Evolutionary conservation across 2,888 invertebrate species (phyloP), one percentile per base, ranked within the genome.

Genomic region (Oxyteleia sp.): DNA sequence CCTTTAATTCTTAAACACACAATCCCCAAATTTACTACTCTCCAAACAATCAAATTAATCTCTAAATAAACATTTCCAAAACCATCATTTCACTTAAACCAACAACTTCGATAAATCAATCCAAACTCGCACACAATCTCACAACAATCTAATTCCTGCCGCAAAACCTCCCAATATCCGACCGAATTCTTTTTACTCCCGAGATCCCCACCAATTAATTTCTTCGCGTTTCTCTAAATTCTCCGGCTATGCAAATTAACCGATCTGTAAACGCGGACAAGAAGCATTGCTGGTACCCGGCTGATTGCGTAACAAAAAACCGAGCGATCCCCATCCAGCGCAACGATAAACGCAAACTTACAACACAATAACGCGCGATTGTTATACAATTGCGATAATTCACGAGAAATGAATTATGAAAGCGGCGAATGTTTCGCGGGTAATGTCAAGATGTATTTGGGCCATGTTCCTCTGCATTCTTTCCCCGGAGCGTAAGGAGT

Each of bases 401-500:
- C 71, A 51, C 16, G 23, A 38, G 59, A 45, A 38, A 71, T 71
- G 57, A 59, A 71, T 71, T 59, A 66, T 38, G 66, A 76, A 76
- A 68, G 45, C 15, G 16, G 64, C 53, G 66, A 64, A 51, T 53
- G 18, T 69, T 76, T 61, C 61, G 61, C 45, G 64, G 61, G 13
- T 47, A 76, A 78, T 41, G 69, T 61, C 74, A 53, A 53, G 38
- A 74, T 72, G 74, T 74, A 81, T 74, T 81, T 69, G 68, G 68
- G 63, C 74, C 74, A 71, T 41, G 71, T 71, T 79, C 47, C 8
- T 55, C 47, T 43, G 61, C 23, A 41, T 57, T 61, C 55, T 55
- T 69, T 55, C 15, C 26, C 16, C 32, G 49, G n/a, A 53, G 49
- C 32, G 45, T 45, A 32, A 57, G 57, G 41, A 69, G 61, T 81